Base-by-base conservation (phyloP, 1,140 invertebrate species). In the Nylanderia fulva region DNA sequence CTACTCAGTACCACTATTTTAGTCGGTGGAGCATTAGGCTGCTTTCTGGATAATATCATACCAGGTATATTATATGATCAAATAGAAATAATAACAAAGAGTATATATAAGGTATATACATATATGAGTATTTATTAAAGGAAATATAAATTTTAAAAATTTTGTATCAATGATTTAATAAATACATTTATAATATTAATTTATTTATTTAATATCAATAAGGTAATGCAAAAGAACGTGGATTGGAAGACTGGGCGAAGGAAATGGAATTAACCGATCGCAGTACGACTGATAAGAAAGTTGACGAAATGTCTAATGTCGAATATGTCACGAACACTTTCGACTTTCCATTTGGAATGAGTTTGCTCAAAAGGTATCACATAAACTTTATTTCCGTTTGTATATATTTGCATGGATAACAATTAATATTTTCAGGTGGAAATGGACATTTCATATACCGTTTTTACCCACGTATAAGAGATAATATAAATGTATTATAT, bases 1-100 rank as follows among this genome's bases (percentile, higher is more conserved):
- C 93, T 99, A 56, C 94, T 98, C 21, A 97, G 97, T 24, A 98
- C 98, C 0, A 97, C 97, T 24, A 98, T 98, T 92, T 96, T 98
- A 66, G 97, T 98, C 2, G 98, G 97, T 0, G 98, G 98, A 1
- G 87, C 97, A 2, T 86, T 97, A 0, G 98, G 98, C 0, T 98
- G 97, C 91, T 85, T 98, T 24, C 92, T 98, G 74, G 98, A 99
- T 92, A 98, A 99, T 92, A 94, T 97, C 1, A 97, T 98, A 86
- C 98, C 98, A 90, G 98, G 98, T 98, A 95, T 56, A 15, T 0
- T 74, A 15, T 48, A 48, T 48, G 1, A 52, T 42, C 33, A 11
- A n/a, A 75, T 15, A 6, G 0, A 21, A 24, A 66, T 18, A n/a
- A 56, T 71, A 48, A 64, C 0, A 3, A 29, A 58, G n/a, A n/a